A percentile compares a stretch with the other conserved stretches of the same genome.
phyloP scores from a whole-genome alignment of 2,797 vertebrate species.

The Myioborus melanocephalus region DNA sequence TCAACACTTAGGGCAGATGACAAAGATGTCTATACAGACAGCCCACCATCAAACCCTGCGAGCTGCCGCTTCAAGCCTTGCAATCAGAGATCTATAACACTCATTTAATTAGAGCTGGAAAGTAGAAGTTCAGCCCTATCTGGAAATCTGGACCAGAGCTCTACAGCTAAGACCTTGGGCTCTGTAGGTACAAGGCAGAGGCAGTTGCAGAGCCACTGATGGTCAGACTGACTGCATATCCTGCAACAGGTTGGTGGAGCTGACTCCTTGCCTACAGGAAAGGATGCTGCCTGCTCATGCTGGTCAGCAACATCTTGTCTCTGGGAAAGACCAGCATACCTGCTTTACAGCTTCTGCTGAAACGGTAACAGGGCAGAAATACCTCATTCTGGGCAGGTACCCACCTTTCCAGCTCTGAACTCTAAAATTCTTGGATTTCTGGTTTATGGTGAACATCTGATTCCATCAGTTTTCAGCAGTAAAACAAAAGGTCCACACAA shows the following conservation, averaged over 20 bases:
- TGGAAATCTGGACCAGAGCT: neutral
- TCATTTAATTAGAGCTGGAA: neutral
- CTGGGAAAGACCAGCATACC: neutral
- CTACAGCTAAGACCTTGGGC: neutral
- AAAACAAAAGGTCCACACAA: accelerated
- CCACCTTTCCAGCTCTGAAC: neutral
- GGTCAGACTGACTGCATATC: neutral
- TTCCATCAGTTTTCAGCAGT: neutral
- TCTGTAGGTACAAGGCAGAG: neutral
- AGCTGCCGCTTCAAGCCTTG: neutral
- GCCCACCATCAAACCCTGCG: neutral
- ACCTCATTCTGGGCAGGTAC: neutral
- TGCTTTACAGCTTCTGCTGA: neutral
- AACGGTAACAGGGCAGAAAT: neutral
- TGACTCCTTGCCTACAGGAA: neutral
- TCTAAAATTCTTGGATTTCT: neutral
- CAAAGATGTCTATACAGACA: neutral
- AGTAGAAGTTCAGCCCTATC: neutral
- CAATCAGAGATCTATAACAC: neutral
- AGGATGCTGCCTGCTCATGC: neutral
- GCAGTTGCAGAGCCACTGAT: neutral
- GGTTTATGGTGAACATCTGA: neutral
- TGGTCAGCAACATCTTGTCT: neutral
- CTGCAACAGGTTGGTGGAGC: neutral
- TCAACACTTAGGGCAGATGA: neutral